phyloP scores from a whole-genome alignment of 2,797 vertebrate species.

The Diplodus sargus region DNA sequence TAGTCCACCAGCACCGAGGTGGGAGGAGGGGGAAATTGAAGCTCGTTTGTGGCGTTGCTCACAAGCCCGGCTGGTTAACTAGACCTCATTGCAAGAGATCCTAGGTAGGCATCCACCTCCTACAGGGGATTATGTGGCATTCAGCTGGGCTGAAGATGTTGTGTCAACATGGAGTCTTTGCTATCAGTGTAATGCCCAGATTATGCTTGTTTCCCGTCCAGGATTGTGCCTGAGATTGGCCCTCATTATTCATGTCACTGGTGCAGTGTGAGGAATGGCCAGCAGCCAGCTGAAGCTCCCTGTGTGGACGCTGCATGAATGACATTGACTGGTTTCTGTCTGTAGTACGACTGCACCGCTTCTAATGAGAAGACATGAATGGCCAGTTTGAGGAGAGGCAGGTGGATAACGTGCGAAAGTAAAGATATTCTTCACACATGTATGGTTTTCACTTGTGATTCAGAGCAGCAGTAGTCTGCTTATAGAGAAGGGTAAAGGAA shows the following conservation, averaged over 20 bases:
- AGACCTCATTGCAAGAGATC: slow-evolving; percentile 79
- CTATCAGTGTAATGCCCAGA: slow-evolving; percentile 84
- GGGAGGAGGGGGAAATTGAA: slow-evolving; percentile 56
- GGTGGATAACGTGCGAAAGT: slow-evolving; percentile 24
- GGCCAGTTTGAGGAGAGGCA: slow-evolving; percentile 14
- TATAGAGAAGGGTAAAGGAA: slow-evolving; percentile 1
- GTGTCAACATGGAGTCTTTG: slow-evolving; percentile 85
- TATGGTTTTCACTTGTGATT: not conserved
- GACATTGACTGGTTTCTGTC: slow-evolving; percentile 45
- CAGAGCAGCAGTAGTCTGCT: not conserved
- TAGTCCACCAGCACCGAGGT: slow-evolving; percentile 90
- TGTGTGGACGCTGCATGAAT: slow-evolving; percentile 30
- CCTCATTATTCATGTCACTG: slow-evolving; percentile 55
- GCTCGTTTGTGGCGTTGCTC: slow-evolving; percentile 84
- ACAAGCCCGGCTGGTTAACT: slow-evolving; percentile 84
- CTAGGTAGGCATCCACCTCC: slow-evolving; percentile 85
- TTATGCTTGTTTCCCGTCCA: slow-evolving; percentile 85
- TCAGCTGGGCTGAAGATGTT: slow-evolving; percentile 88
- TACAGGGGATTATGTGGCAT: slow-evolving; percentile 86
- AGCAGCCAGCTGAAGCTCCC: slow-evolving; percentile 30
- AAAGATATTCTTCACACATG: slow-evolving; percentile 4
- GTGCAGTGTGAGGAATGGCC: slow-evolving; percentile 44
- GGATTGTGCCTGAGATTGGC: slow-evolving; percentile 71
- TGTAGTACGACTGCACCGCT: slow-evolving; percentile 24
- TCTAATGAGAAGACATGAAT: slow-evolving; percentile 22